A percentile compares a stretch with the other conserved stretches of the same genome.
Conservation (phyloP, 2,888 invertebrate genomes). For the Xestia xanthographa region DNA sequence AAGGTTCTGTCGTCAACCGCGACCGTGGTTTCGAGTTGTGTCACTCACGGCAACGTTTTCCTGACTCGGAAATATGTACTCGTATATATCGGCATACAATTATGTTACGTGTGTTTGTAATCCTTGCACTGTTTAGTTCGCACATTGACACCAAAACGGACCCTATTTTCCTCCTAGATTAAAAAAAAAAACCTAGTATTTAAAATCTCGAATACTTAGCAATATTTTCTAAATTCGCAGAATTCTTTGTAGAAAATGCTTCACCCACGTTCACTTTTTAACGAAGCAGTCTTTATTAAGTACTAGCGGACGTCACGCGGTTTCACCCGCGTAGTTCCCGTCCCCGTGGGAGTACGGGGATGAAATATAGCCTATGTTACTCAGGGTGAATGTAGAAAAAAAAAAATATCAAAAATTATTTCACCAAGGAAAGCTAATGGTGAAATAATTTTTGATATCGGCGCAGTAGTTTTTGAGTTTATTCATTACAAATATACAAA, state of each 20-base stretch:
- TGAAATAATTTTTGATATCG: no score
- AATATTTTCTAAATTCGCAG: not conserved
- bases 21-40: not conserved
- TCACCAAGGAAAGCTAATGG: no score
- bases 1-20: slow-evolving; percentile 8
- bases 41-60: not conserved
- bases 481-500: no score
- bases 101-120: not conserved
- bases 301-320: no score
- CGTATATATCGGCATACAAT: not conserved
- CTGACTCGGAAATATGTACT: not conserved
- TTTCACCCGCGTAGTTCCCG: no score
- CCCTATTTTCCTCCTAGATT: not conserved
- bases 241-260: not conserved
- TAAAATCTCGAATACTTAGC: not conserved
- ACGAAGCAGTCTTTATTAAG: not conserved
- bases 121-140: not conserved
- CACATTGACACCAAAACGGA: not conserved
- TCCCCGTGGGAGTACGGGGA: no score
- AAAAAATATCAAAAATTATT: no score
- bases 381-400: no score
- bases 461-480: no score
- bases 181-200: not conserved
- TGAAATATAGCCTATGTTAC: no score
- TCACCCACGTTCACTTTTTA: not conserved